These are phyloP conservation scores for Augochlorella aurata DNA, from an alignment of 2,888 invertebrate genomes.

Conservation along the genomic window DNA sequence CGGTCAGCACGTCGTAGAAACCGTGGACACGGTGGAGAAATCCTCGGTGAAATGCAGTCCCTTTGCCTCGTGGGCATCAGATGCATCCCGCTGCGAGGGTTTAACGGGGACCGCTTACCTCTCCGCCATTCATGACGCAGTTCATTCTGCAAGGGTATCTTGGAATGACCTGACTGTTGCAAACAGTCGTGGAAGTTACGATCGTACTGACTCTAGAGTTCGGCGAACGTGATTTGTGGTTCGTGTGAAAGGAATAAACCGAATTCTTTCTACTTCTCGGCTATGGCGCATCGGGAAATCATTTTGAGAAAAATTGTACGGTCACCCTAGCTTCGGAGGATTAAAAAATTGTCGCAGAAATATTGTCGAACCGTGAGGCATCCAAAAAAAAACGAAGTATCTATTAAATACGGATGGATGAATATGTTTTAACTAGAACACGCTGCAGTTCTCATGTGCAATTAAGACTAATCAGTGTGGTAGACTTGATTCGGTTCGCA, in stretches of 20 bases:
- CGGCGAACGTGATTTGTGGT: constrained; percentile 23
- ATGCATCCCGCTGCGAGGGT: constrained; percentile 77
- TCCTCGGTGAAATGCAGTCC: constrained; percentile 63
- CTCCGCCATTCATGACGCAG: constrained; percentile 69
- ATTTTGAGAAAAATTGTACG: no score
- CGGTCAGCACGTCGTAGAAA: constrained; percentile 23
- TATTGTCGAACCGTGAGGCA: neutral
- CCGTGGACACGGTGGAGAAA: constrained; percentile 69
- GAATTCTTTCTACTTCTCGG: neutral
- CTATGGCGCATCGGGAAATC: no score
- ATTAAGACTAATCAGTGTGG: neutral
- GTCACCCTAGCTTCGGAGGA: no score
- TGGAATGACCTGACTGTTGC: constrained; percentile 52
- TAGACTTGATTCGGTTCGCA: neutral
- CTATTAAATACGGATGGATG: neutral
- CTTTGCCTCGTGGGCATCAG: constrained; percentile 67
- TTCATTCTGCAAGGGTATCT: constrained; percentile 62
- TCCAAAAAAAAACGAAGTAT: neutral
- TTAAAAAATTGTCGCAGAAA: neutral
- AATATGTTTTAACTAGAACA: neutral
- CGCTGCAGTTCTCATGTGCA: neutral
- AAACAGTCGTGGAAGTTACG: constrained; percentile 38
- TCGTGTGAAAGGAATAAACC: neutral
- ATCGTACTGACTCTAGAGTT: constrained; percentile 54
- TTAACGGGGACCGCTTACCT: constrained; percentile 73